phyloP scores from a whole-genome alignment of 1,140 invertebrate genomes.

The Anoplolepis gracilipes region DNA sequence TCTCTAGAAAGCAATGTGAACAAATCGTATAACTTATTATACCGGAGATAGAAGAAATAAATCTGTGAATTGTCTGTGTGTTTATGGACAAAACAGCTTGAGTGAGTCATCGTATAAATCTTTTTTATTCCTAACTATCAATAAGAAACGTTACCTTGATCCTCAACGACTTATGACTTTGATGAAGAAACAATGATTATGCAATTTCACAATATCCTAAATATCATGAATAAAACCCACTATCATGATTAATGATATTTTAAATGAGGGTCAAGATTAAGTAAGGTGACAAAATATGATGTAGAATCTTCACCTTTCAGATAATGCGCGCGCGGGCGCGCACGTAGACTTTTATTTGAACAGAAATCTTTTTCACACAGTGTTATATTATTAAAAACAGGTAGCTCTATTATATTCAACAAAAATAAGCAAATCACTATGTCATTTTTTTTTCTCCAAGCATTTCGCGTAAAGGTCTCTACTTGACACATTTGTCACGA shows the following conservation, averaged over 20 bases:
- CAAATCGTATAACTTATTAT: constrained; percentile 14
- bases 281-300: not conserved
- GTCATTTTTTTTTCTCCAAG: not conserved
- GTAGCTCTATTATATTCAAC: not conserved
- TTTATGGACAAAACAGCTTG: not conserved
- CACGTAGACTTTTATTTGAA: not conserved
- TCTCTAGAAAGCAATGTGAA: not conserved
- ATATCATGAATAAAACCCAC: not conserved
- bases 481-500: constrained; percentile 18
- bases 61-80: constrained; percentile 3
- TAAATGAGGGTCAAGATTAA: constrained; percentile 23
- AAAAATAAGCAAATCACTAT: not conserved
- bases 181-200: constrained; percentile 32
- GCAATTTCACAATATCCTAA: constrained; percentile 6
- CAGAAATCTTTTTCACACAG: not conserved
- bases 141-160: constrained; percentile 34
- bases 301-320: not conserved
- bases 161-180: constrained; percentile 12
- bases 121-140: not conserved
- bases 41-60: constrained; percentile 35
- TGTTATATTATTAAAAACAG: not conserved
- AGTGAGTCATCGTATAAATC: constrained; percentile 3
- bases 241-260: constrained; percentile 23
- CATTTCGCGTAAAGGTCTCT: not conserved
- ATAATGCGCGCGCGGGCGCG: not conserved